Evolutionary conservation across 2,797 vertebrate genomes (phyloP).

Genomic region (Sebastes nivosus): DNA sequence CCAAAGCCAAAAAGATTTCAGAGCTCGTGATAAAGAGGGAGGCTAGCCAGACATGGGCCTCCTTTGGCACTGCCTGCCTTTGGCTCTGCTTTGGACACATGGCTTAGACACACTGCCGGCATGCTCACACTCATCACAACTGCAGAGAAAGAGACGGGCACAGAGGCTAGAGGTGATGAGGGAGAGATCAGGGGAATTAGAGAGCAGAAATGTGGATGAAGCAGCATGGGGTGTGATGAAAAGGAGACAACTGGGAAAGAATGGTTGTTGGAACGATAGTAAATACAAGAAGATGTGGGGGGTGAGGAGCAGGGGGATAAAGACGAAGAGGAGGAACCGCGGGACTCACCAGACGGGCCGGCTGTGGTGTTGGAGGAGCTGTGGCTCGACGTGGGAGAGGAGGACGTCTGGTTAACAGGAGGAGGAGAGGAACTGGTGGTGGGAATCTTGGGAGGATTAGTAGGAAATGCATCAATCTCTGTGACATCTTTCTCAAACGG

Average conservation of each 20-base stretch:
- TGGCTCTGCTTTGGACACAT: conserved; percentile 36
- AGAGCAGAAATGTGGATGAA: background rate
- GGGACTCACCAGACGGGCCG: conserved; percentile 73
- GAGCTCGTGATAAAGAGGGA: conserved; percentile 27
- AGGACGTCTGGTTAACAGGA: conserved; percentile 53
- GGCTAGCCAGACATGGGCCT: conserved; percentile 27
- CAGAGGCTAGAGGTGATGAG: conserved; percentile 11
- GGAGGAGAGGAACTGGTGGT: conserved; percentile 44
- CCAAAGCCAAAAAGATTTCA: conserved; percentile 16
- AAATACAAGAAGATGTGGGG: background rate
- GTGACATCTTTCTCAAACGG: conserved; percentile 59
- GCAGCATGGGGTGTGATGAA: conserved; percentile 6
- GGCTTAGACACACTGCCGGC: conserved; percentile 41
- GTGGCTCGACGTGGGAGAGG: conserved; percentile 37
- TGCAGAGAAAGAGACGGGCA: conserved; percentile 14
- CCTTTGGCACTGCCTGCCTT: conserved; percentile 46
- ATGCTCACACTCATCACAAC: conserved; percentile 49
- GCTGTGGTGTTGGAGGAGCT: conserved; percentile 62
- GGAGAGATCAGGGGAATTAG: conserved; percentile 32
- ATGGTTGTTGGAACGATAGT: background rate
- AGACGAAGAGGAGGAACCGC: background rate
- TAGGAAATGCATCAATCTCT: conserved; percentile 45
- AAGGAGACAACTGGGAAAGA: conserved; percentile 13
- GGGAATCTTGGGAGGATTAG: conserved; percentile 46
- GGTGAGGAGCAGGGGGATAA: background rate